Base-by-base conservation (phyloP, 2,888 invertebrate genomes). In the Spodoptera exigua region DNA sequence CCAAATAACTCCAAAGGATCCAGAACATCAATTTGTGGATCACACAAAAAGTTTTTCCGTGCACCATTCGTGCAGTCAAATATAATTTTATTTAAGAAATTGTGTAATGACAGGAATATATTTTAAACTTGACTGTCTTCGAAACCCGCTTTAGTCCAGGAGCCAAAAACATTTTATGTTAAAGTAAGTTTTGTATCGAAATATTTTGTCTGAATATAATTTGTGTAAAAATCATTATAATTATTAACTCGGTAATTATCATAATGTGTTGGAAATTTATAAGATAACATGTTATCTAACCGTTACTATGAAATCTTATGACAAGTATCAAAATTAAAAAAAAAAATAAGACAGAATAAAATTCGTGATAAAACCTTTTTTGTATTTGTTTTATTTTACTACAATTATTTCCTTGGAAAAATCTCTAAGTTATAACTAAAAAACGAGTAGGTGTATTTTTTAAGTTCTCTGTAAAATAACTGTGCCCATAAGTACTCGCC, bases 301-400 rank as follows among this genome's bases (percentile, higher is more conserved):
- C 86, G 88, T 92, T 93, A 91, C 84, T 90, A 91, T 81, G 84
- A 85, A 91, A 91, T 93, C 93, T 93, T 93, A 93, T 93, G 92
- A 93, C 85, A 87, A 90, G 87, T 91, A 92, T 90, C 88, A 89
- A 87, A 84, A 81, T 84, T 87, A 81, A 79, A 86, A 86, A 86
- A 86, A 89, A 84, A 3, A 88, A 87, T 90, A 91, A 90, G 87
- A 86, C 83, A 88, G 88, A 92, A 89, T 93, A 91, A 91, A 92
- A 86, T 89, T 89, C 88, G 78, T 88, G 84, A 87, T 51, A 73
- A 80, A 77, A 68, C 40, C 47, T 52, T 49, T 40, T 11, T 44
- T 9, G 21, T 5, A 48, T 2, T 70, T 7, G 46, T 62, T 58
- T 77, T 73, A 73, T 62, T 74, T 74, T 73, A 2, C 18, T 3